Percentiles rank a stretch among this genome's conserved stretches.
These are phyloP conservation scores for Tubulanus polymorphus DNA, from an alignment of 2,888 invertebrate species.

Conservation along the genomic window DNA sequence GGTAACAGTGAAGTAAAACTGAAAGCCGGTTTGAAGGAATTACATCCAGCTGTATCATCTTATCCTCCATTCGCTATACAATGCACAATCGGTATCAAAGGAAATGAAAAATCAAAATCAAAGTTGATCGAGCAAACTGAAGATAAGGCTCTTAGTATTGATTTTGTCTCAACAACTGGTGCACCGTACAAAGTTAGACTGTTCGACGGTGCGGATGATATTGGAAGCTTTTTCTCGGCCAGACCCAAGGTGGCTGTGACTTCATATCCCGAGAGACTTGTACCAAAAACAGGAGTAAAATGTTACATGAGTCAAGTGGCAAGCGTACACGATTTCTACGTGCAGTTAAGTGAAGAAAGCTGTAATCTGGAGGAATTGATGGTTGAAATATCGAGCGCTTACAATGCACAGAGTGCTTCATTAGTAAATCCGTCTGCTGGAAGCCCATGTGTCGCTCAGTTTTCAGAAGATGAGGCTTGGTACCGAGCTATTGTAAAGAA, in stretches of 20 bases:
- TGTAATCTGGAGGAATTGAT: not conserved
- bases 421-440: slow-evolving; percentile 1
- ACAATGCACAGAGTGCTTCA: not conserved
- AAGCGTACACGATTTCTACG: not conserved
- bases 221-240: not conserved
- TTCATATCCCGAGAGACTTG: not conserved
- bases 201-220: not conserved
- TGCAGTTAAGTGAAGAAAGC: not conserved
- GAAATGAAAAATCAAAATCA: too few relatives aligned
- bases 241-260: not conserved
- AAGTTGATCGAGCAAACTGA: slow-evolving; percentile 4
- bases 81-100: slow-evolving; percentile 23
- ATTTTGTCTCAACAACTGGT: slow-evolving; percentile 3
- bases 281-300: not conserved
- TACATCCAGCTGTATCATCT: slow-evolving; percentile 26
- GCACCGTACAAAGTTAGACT: too few relatives aligned
- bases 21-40: slow-evolving; percentile 23
- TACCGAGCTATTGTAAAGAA: slow-evolving; percentile 19
- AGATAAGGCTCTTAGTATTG: slow-evolving; percentile 8
- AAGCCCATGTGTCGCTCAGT: slow-evolving; percentile 22
- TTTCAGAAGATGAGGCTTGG: slow-evolving; percentile 12
- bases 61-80: slow-evolving; percentile 32
- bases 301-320: not conserved
- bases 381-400: not conserved
- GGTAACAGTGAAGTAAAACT: slow-evolving; percentile 40